A percentile compares a stretch with the other conserved stretches of the same genome.
Evolutionary conservation across 2,888 invertebrate species (phyloP).

Genomic region (Apamea anceps): DNA sequence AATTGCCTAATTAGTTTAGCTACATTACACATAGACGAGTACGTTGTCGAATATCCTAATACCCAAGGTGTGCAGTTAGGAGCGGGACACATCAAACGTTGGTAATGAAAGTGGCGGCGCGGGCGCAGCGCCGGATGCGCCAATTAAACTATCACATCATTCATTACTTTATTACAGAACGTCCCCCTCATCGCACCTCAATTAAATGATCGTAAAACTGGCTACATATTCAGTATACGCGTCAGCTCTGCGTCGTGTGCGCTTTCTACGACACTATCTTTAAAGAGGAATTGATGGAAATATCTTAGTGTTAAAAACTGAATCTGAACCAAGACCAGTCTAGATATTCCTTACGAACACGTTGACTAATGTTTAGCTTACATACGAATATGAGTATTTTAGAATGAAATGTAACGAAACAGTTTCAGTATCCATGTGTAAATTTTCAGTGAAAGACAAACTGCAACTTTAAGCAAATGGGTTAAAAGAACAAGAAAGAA

Average conservation of each 20-base stretch:
- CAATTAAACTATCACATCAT: slow-evolving; percentile 86
- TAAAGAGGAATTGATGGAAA: background rate
- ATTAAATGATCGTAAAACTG: slow-evolving; percentile 67
- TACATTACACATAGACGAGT: slow-evolving; percentile 65
- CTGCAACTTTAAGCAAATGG: background rate
- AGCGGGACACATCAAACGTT: slow-evolving; percentile 79
- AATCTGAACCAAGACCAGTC: background rate
- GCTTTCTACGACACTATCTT: slow-evolving; percentile 24
- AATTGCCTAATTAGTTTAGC: slow-evolving; percentile 72
- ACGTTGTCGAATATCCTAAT: slow-evolving; percentile 72
- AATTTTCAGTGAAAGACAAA: background rate
- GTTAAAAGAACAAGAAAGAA: background rate
- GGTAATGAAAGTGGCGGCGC: slow-evolving; percentile 73
- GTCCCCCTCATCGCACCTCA: slow-evolving; percentile 72
- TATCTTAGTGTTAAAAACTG: background rate
- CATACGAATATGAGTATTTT: background rate
- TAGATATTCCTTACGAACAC: background rate
- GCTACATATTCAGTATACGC: slow-evolving; percentile 59
- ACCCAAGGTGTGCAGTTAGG: slow-evolving; percentile 76
- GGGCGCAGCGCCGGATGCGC: slow-evolving; percentile 79
- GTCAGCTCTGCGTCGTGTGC: slow-evolving; percentile 1
- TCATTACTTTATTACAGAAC: slow-evolving; percentile 83
- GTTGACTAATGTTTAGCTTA: background rate
- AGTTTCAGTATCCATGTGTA: background rate
- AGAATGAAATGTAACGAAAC: background rate